Percentiles rank a stretch among this genome's conserved stretches.
phyloP scores from a whole-genome alignment of 2,113 vertebrate species.

The Hemibagrus wyckioides region DNA sequence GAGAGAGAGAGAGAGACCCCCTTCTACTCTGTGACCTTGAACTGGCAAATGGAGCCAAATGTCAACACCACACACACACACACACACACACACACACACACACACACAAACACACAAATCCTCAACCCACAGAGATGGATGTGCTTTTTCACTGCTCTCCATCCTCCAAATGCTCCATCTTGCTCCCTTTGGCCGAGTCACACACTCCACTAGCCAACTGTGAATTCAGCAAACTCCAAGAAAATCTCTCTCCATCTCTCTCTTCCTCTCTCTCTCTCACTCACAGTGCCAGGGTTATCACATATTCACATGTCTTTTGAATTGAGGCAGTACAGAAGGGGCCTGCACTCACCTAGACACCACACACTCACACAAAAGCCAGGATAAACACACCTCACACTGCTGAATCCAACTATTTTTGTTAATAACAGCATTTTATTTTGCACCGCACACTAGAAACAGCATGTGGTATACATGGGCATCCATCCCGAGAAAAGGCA shows the following conservation, averaged over 20 bases:
- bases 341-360: neutral
- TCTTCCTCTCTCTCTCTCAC: neutral
- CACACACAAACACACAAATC: neutral
- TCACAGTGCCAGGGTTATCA: neutral
- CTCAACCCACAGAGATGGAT: neutral
- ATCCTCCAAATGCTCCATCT: neutral
- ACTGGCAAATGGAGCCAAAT: neutral
- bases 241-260: neutral
- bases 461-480: neutral
- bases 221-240: slow-evolving; percentile 16
- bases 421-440: slow-evolving; percentile 17
- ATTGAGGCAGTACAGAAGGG: neutral
- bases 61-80: neutral
- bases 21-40: neutral
- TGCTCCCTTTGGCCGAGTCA: neutral
- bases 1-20: neutral
- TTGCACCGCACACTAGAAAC: neutral
- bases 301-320: neutral
- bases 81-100: neutral
- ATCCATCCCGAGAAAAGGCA: neutral
- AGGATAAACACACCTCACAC: neutral
- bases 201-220: neutral
- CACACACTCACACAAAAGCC: neutral
- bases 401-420: neutral
- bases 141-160: neutral